Base-by-base conservation (phyloP, 2,888 invertebrate species). In the Cylloceria caligata region DNA sequence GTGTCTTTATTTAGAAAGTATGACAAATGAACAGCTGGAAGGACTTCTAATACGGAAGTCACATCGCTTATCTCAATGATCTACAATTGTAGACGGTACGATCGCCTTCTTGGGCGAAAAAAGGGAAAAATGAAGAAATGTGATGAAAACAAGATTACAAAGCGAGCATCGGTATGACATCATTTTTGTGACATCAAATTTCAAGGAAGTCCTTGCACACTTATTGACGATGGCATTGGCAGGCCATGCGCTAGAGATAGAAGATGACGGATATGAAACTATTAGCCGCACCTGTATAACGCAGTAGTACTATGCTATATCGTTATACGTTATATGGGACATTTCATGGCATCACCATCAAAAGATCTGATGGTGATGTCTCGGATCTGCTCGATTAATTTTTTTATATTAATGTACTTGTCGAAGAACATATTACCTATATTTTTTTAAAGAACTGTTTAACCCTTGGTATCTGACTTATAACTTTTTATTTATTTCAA, bases 191-290 rank as follows among this genome's bases (percentile, higher is more conserved):
- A 36, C 69, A 69, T 34, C 55, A 36, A n/a, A 39, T 68, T 75
- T 75, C 80, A 75, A 74, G 74, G 74, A 80, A 80, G 55, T 80
- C 80, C 80, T 80, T 80, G 74, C 36, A 57, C 39, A 69, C 68
- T 68, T 27, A 55, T 57, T 30, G 68, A n/a, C 45, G 52, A 45
- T 69, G 80, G 45, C 80, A 74, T 80, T 62, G 74, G 19, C 36
- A 52, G 34, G 68, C 39, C 52, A 74, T 49, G 60, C 16, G 16
- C 16, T n/a, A 45, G 16, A 45, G 39, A 73, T 42, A 73, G 67
- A 60, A 49, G 39, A 36, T 47, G 27, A 9, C 39, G 67, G 39
- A 73, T 62, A 79, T 49, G 73, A 49, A 24, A 34, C 49, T 52
- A 55, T 64, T 71, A 52, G 71, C 39, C 39, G 49, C 67, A 34